Conservation (phyloP, 2,113 vertebrate genomes). For the Ceyx margarethae region DNA sequence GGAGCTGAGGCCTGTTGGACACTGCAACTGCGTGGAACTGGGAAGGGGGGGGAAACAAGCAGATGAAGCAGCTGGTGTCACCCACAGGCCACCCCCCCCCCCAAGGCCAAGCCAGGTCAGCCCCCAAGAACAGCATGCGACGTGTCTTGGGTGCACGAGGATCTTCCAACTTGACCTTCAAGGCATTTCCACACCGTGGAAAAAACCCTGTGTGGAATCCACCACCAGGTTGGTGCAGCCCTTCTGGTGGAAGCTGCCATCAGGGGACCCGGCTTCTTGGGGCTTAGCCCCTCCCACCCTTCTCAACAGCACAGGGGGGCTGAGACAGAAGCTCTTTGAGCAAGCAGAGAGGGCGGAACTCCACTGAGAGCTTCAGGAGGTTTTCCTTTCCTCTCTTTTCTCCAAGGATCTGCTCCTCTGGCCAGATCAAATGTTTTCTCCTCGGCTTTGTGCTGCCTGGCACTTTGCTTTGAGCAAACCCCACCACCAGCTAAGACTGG, state of each 20-base stretch:
- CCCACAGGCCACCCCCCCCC: not conserved
- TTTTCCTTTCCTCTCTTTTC: not conserved
- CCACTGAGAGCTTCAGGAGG: rapidly evolving
- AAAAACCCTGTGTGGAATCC: rapidly evolving
- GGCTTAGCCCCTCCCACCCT: not conserved
- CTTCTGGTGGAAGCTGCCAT: not conserved
- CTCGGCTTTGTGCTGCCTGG: not conserved
- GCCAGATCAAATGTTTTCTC: rapidly evolving
- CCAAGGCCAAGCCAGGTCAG: rapidly evolving
- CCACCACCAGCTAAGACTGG: not conserved
- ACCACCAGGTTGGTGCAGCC: not conserved
- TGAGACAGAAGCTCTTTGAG: not conserved
- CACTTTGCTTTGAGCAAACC: not conserved
- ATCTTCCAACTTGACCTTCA: not conserved
- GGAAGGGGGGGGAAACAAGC: not conserved
- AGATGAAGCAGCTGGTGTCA: not conserved
- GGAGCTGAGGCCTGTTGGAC: slow-evolving; percentile 81
- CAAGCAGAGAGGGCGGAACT: not conserved
- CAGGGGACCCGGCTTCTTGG: rapidly evolving
- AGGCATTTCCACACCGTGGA: rapidly evolving
- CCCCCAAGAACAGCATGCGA: rapidly evolving
- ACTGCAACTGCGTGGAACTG: slow-evolving; percentile 91
- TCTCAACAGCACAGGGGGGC: not conserved
- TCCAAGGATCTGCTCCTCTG: not conserved
- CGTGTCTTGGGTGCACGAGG: rapidly evolving